Base-by-base conservation (phyloP, 1,140 invertebrate species). In the Colletes latitarsis region DNA sequence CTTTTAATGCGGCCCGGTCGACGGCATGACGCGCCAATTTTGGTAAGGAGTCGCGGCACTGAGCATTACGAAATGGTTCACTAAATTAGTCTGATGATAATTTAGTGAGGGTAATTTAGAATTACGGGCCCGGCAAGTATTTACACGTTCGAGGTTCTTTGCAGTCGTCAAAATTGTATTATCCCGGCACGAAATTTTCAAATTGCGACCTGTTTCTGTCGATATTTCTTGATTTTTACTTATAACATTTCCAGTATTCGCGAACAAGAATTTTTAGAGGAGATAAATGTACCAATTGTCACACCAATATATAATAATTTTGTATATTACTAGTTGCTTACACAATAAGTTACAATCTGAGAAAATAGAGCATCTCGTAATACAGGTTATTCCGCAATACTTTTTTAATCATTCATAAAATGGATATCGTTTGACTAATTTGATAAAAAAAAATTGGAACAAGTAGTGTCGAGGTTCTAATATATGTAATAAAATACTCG, bases 81-180 rank as follows among this genome's bases (percentile, higher is more conserved):
- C 9, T 60, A 55, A 75, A 66, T 75, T 75, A 75, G 62, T 57
- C 46, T 19, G n/a, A 53, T n/a, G 58, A 41, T 64, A 74, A 74
- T 74, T 74, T 52, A 41, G 10, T 10, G 0, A 39, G n/a, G n/a
- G 0, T 53, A 64, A 75, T 75, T 75, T 64, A 75, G n/a, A 43
- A 15, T 53, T 64, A 74, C 30, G 46, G 15, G 53, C 14, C 3
- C n/a, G 52, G 15, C 6, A 55, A 17, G 9, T 15, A 41, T 3
- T 4, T 19, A 15, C 5, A 15, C 3, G 10, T 15, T 14, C 21
- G 17, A 39, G 52, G 21, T 8, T 57, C 30, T 9, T 12, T 10
- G 60, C 39, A 21, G n/a, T 17, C 62, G 62, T 4, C 30, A 6
- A 63, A 39, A 9, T 63, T 63, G 4, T 6, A 19, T 1, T 10